Evolutionary conservation across 2,888 invertebrate species (phyloP).

Genomic region (Torymus aiolomorphi): DNA sequence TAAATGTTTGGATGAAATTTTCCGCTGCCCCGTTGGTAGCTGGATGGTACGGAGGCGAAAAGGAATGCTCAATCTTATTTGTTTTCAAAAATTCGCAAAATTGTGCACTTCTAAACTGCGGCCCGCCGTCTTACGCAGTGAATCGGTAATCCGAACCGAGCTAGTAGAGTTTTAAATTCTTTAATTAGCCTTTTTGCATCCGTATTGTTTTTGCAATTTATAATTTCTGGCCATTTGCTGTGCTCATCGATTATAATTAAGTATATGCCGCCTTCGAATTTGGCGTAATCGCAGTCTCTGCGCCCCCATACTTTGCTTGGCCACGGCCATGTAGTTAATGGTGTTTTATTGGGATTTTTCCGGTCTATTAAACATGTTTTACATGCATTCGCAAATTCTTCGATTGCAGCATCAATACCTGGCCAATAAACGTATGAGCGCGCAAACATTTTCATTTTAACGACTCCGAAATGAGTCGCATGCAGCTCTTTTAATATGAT

Average conservation of each 20-base stretch:
- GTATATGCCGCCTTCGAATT: slow-evolving; percentile 45
- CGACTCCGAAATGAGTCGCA: slow-evolving; percentile 56
- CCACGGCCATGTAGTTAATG: slow-evolving; percentile 52
- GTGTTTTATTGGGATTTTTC: slow-evolving; percentile 50
- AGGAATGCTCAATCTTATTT: slow-evolving; percentile 56
- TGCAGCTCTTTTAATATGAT: slow-evolving; percentile 46
- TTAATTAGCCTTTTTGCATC: slow-evolving; percentile 1
- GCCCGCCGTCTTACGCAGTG: slow-evolving; percentile 32
- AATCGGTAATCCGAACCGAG: not conserved
- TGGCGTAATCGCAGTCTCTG: slow-evolving; percentile 49
- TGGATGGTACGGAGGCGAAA: slow-evolving; percentile 55
- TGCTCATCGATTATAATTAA: slow-evolving; percentile 46
- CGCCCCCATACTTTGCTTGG: slow-evolving; percentile 30
- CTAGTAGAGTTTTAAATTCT: not conserved
- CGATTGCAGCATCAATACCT: slow-evolving; percentile 57
- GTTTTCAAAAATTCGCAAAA: slow-evolving; percentile 49
- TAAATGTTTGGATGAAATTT: slow-evolving; percentile 54
- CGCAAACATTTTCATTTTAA: slow-evolving; percentile 57
- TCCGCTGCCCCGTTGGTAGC: slow-evolving; percentile 54
- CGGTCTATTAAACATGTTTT: slow-evolving; percentile 50
- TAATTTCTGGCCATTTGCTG: slow-evolving; percentile 51
- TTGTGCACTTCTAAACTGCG: slow-evolving; percentile 50
- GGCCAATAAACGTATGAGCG: slow-evolving; percentile 52
- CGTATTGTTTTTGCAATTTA: slow-evolving; percentile 18
- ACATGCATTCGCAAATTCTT: slow-evolving; percentile 50